Percentiles rank a stretch among this genome's conserved stretches.
phyloP scores from a whole-genome alignment of 2,113 vertebrate species.

The Otis tarda region DNA sequence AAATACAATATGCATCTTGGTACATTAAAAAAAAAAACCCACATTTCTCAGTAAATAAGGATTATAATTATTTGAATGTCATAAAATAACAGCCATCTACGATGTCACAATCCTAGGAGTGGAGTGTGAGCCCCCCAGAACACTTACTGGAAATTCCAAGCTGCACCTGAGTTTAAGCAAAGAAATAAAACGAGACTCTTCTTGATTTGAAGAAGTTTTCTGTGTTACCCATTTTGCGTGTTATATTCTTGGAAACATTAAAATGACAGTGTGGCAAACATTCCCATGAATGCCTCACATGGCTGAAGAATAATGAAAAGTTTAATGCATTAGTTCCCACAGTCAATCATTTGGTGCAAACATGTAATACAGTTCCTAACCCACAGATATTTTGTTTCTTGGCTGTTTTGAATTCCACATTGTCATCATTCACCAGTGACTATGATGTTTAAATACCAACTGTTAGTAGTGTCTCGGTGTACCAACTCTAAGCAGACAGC shows the following conservation, averaged over 20 bases:
- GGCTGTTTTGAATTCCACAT: neutral
- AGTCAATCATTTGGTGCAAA: neutral
- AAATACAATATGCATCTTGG: neutral
- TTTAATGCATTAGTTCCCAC: neutral
- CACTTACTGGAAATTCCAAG: neutral
- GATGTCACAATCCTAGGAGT: neutral
- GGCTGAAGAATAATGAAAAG: neutral
- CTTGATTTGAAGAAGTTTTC: neutral
- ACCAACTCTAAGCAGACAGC: neutral
- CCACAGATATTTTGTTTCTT: neutral
- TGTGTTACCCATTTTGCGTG: neutral
- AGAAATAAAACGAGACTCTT: neutral
- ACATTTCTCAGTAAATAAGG: fast-evolving
- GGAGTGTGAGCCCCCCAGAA: neutral
- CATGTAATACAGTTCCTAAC: neutral
- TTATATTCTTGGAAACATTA: neutral
- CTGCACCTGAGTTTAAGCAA: neutral
- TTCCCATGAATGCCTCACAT: fast-evolving
- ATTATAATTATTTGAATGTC: neutral
- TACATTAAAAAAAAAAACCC: neutral
- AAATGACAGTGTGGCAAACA: neutral
- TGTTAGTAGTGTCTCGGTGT: fast-evolving
- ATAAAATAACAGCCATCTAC: neutral
- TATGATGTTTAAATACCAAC: neutral
- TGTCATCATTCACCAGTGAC: neutral